Conservation (phyloP, 2,113 vertebrate genomes). For the Brachypodius melanocephalos region DNA sequence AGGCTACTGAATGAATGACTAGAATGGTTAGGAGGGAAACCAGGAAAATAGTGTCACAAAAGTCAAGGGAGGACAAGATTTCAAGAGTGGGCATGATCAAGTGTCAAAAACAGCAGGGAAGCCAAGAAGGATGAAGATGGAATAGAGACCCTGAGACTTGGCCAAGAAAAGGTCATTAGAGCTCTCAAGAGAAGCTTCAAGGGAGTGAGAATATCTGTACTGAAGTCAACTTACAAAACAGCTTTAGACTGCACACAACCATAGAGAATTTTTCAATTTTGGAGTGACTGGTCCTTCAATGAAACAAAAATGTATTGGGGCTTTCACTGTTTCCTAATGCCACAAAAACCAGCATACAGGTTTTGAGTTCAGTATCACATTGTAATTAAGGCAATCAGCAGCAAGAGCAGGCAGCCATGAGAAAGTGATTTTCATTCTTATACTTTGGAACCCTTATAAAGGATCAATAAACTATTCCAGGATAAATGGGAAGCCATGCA, state of each 20-base stretch:
- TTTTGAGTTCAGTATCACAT: not conserved
- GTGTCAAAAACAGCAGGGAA: slow-evolving; percentile 60
- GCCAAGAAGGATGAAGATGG: slow-evolving; percentile 64
- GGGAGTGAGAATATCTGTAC: not conserved
- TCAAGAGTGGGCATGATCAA: slow-evolving; percentile 59
- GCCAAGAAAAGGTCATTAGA: slow-evolving; percentile 53
- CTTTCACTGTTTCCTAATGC: not conserved
- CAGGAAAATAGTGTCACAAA: slow-evolving; percentile 14
- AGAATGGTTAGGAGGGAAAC: slow-evolving; percentile 21
- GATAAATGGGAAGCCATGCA: not conserved
- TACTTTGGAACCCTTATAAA: not conserved
- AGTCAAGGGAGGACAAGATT: slow-evolving; percentile 59
- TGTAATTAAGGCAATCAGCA: not conserved
- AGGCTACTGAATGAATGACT: not conserved
- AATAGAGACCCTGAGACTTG: slow-evolving; percentile 44
- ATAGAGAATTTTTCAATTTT: not conserved
- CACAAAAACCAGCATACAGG: rapidly evolving
- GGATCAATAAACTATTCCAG: not conserved
- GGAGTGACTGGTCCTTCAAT: not conserved
- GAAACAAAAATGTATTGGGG: not conserved
- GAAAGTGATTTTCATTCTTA: not conserved
- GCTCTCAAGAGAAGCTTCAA: not conserved
- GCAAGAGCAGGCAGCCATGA: not conserved
- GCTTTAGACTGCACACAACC: not conserved
- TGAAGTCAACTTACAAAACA: not conserved